Conservation (phyloP, 2,113 vertebrate species). For the Sula dactylatra region DNA sequence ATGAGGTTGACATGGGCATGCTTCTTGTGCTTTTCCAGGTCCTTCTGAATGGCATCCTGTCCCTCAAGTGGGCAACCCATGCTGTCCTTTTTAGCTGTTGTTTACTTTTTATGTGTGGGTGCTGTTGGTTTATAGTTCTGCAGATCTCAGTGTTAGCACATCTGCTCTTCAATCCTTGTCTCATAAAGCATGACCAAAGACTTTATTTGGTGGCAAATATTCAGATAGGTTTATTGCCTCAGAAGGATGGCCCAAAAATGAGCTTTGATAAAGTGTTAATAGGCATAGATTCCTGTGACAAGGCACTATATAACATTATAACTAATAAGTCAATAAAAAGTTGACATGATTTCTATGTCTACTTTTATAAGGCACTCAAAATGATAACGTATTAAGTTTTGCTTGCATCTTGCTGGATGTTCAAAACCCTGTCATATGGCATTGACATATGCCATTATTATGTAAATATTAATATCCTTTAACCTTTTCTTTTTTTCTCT, state of each 20-base stretch:
- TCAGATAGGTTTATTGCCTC: not conserved
- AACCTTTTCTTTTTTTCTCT: not conserved
- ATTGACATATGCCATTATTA: not conserved
- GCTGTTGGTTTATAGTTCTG: not conserved
- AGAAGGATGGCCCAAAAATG: not conserved
- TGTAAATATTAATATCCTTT: not conserved
- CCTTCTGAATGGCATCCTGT: not conserved
- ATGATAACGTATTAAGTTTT: not conserved
- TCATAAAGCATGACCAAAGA: not conserved
- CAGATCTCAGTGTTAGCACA: not conserved
- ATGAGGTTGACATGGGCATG: not conserved
- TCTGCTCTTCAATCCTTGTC: not conserved
- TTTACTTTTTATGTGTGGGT: not conserved
- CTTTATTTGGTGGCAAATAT: not conserved
- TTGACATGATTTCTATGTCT: not conserved
- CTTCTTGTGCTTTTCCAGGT: not conserved
- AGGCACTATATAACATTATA: not conserved
- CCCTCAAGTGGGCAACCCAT: not conserved
- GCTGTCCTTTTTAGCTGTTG: not conserved
- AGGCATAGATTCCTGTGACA: not conserved
- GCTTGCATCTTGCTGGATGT: not conserved
- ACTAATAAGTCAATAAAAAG: not conserved
- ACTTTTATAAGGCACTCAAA: not conserved
- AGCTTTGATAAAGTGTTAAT: not conserved
- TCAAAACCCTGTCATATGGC: not conserved